Percentiles rank a stretch among this genome's conserved stretches.
Evolutionary conservation across 2,797 vertebrate genomes (phyloP).

Genomic region (Sebastes miniatus): DNA sequence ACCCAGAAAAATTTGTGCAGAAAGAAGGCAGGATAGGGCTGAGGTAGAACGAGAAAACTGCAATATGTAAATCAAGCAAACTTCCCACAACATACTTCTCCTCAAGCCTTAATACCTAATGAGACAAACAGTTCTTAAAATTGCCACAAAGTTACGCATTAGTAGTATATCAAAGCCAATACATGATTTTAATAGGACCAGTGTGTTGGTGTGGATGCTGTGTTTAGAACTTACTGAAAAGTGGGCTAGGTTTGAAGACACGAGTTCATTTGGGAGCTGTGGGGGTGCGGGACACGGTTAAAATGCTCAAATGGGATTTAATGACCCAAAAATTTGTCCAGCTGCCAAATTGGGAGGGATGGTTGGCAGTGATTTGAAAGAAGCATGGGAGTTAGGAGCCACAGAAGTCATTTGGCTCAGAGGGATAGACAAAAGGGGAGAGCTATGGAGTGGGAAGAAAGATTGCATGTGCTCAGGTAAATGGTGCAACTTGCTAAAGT

Average conservation of each 20-base stretch:
- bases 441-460: constrained; percentile 39
- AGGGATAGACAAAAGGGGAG: constrained; percentile 35
- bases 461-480: constrained; percentile 57
- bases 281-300: constrained; percentile 26
- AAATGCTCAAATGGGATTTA: constrained; percentile 63
- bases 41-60: not conserved
- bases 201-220: not conserved
- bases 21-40: not conserved
- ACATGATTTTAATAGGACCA: not conserved
- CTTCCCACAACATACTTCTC: not conserved
- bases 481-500: constrained; percentile 38
- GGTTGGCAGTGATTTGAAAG: constrained; percentile 55
- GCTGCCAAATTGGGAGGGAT: constrained; percentile 58
- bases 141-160: not conserved
- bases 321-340: constrained; percentile 58
- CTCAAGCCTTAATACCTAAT: not conserved
- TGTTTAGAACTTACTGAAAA: constrained; percentile 4
- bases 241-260: not conserved
- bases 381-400: constrained; percentile 50
- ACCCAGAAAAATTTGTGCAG: not conserved
- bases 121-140: not conserved
- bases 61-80: not conserved
- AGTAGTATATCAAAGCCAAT: not conserved
- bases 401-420: constrained; percentile 60
- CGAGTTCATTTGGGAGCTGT: not conserved